These are phyloP conservation scores for Halcyon malimbica DNA, from an alignment of 2,113 vertebrate species.

Conservation along the genomic window DNA sequence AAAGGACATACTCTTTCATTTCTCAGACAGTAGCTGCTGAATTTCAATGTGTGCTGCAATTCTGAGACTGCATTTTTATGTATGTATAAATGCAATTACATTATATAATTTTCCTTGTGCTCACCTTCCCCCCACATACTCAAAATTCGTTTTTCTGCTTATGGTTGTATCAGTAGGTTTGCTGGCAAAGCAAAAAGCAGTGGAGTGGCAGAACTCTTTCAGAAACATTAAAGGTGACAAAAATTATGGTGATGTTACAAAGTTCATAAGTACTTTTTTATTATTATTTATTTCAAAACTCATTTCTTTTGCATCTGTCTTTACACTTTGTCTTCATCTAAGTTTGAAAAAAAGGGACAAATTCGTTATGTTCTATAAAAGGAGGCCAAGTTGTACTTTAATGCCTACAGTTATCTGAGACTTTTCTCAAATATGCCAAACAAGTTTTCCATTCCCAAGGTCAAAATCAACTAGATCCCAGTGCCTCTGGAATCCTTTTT, in stretches of 20 bases:
- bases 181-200: neutral
- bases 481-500: neutral
- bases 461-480: constrained; percentile 16
- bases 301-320: neutral
- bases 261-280: neutral
- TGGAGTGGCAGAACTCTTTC: neutral
- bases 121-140: neutral
- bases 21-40: neutral
- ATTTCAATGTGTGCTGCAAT: neutral
- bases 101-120: neutral
- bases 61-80: neutral
- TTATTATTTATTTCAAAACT: neutral
- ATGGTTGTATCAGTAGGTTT: neutral
- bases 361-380: neutral
- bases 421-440: neutral
- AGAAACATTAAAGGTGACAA: neutral
- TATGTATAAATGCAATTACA: neutral
- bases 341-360: neutral
- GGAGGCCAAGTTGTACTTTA: neutral
- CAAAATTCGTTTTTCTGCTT: neutral
- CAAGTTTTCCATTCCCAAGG: constrained; percentile 22
- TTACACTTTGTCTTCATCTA: neutral
- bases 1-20: neutral
- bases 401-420: neutral
- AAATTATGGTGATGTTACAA: neutral